Percentiles rank a stretch among this genome's conserved stretches.
These are phyloP conservation scores for Ictidomys tridecemlineatus DNA, from an alignment of 2,113 vertebrate genomes.

Conservation along the genomic window DNA sequence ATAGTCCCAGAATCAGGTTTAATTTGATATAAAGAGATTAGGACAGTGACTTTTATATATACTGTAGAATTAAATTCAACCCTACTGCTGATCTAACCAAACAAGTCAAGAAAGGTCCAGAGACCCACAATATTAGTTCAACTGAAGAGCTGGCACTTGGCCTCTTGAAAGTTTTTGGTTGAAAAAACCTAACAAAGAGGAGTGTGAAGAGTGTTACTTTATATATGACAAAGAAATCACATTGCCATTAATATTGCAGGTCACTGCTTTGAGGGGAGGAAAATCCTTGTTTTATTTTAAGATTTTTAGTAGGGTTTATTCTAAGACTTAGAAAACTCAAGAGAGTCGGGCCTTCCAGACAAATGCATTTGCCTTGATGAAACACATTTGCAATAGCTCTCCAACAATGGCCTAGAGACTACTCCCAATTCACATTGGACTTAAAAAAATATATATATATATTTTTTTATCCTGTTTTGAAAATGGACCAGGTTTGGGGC, in stretches of 20 bases:
- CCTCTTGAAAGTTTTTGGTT: slow-evolving; percentile 78
- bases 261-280: slow-evolving; percentile 77
- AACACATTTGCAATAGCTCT: slow-evolving; percentile 95
- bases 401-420: slow-evolving; percentile 96
- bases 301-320: slow-evolving; percentile 92
- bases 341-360: slow-evolving; percentile 91
- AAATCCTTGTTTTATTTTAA: slow-evolving; percentile 93
- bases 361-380: slow-evolving; percentile 94
- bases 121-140: fast-evolving
- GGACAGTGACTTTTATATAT: background rate
- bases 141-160: background rate
- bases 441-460: slow-evolving; percentile 66
- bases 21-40: slow-evolving; percentile 16
- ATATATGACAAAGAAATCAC: slow-evolving; percentile 93
- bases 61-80: background rate
- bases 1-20: background rate
- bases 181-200: slow-evolving; percentile 80
- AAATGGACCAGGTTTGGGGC: slow-evolving; percentile 91
- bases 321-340: slow-evolving; percentile 94
- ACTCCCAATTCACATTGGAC: slow-evolving; percentile 93
- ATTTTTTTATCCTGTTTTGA: slow-evolving; percentile 86
- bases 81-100: background rate
- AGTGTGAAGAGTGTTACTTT: slow-evolving; percentile 84
- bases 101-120: background rate
- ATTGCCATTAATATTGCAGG: slow-evolving; percentile 95